Conservation (phyloP, 2,888 invertebrate genomes). For the Dolichomitus sp. region DNA sequence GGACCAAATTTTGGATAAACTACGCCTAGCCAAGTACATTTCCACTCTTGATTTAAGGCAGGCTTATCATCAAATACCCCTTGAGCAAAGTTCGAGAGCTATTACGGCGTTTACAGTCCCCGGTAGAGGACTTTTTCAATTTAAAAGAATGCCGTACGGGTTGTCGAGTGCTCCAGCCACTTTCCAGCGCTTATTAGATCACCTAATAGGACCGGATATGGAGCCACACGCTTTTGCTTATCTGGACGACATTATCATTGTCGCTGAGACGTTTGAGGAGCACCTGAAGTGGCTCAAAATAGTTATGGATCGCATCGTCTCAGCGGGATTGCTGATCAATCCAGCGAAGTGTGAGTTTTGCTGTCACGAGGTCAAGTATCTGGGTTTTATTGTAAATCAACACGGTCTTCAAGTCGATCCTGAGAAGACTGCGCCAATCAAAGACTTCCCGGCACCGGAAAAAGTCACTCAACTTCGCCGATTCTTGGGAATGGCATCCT, state of each 20-base stretch:
- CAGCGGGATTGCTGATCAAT: slow-evolving; percentile 66
- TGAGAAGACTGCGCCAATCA: background rate
- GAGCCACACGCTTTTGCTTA: slow-evolving; percentile 57
- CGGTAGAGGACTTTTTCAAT: slow-evolving; percentile 54
- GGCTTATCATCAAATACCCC: slow-evolving; percentile 66
- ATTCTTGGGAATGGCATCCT: slow-evolving; percentile 68
- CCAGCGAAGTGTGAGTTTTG: slow-evolving; percentile 59
- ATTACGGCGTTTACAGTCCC: slow-evolving; percentile 46
- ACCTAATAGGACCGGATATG: slow-evolving; percentile 68
- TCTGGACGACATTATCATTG: slow-evolving; percentile 63
- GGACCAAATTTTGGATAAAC: too few relatives aligned
- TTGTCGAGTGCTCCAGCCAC: slow-evolving; percentile 67
- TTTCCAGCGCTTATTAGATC: slow-evolving; percentile 76
- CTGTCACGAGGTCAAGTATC: slow-evolving; percentile 2
- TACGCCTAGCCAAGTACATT: slow-evolving; percentile 66
- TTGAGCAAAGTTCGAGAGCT: slow-evolving; percentile 44
- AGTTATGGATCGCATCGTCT: slow-evolving; percentile 47
- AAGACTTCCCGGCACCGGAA: background rate
- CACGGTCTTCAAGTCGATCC: slow-evolving; percentile 35
- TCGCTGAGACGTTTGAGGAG: slow-evolving; percentile 53
- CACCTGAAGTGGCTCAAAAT: slow-evolving; percentile 41
- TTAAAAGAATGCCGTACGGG: slow-evolving; percentile 31
- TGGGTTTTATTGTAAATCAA: slow-evolving; percentile 27
- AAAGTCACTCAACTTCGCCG: slow-evolving; percentile 32
- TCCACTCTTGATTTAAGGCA: slow-evolving; percentile 56